Conservation (phyloP, 2,888 invertebrate genomes). For the Aphrophora alni region DNA sequence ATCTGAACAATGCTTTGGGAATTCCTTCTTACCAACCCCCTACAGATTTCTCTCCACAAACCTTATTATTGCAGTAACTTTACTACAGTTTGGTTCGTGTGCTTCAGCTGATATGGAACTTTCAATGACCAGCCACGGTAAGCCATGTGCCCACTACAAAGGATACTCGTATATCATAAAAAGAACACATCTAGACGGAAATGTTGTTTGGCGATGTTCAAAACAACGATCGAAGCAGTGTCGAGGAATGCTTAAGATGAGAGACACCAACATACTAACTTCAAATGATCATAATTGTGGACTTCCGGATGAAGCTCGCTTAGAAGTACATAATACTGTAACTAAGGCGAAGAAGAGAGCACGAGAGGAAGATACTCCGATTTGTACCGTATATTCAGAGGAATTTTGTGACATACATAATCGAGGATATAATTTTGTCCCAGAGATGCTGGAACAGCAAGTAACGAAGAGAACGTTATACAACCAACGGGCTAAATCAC, state of each 20-base stretch:
- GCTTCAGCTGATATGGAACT: neutral
- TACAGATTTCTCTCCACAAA: neutral
- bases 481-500: neutral
- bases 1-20: too few relatives aligned
- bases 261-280: neutral
- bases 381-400: too few relatives aligned
- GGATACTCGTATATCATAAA: slow-evolving; percentile 7
- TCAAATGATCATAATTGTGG: slow-evolving; percentile 3
- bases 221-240: neutral
- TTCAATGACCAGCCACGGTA: neutral
- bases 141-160: neutral
- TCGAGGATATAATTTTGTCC: neutral
- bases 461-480: too few relatives aligned
- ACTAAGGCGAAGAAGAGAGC: neutral
- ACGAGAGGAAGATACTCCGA: too few relatives aligned
- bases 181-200: neutral
- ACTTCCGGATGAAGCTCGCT: neutral
- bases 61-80: neutral
- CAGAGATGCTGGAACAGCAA: too few relatives aligned
- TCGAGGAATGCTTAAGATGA: neutral
- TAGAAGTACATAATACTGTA: neutral
- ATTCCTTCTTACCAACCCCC: neutral
- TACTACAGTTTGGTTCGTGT: neutral
- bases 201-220: neutral
- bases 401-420: neutral